Conservation (phyloP, 2,113 vertebrate species). For the Larimichthys polyactis region DNA sequence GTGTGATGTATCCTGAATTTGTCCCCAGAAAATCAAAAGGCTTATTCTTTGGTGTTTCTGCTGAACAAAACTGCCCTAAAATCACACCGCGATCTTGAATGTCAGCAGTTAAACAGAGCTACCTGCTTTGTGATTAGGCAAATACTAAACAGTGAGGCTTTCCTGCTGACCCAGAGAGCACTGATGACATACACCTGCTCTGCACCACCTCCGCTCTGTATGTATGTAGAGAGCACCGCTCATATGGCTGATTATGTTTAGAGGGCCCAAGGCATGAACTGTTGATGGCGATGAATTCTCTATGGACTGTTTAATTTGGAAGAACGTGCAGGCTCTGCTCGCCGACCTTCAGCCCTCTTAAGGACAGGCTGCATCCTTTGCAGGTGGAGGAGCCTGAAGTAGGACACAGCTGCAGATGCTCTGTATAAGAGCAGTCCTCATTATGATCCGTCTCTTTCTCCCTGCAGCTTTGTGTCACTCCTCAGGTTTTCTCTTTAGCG, state of each 20-base stretch:
- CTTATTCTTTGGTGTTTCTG: background rate
- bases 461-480: constrained; percentile 49
- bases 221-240: background rate
- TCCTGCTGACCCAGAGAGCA: background rate
- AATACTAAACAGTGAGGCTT: background rate
- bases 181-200: background rate
- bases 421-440: constrained; percentile 32
- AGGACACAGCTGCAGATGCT: constrained; percentile 52
- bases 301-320: constrained; percentile 12
- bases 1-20: background rate
- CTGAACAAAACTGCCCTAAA: background rate
- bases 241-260: background rate
- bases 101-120: background rate
- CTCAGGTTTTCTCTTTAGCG: constrained; percentile 33
- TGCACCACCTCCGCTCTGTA: background rate
- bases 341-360: constrained; percentile 40
- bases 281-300: constrained; percentile 22
- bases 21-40: background rate
- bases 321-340: background rate
- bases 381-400: constrained; percentile 29
- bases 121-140: background rate
- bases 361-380: constrained; percentile 12
- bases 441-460: constrained; percentile 25
- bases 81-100: background rate
- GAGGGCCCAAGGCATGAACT: background rate